Conservation (phyloP, 2,888 invertebrate species). For the Troides helena region DNA sequence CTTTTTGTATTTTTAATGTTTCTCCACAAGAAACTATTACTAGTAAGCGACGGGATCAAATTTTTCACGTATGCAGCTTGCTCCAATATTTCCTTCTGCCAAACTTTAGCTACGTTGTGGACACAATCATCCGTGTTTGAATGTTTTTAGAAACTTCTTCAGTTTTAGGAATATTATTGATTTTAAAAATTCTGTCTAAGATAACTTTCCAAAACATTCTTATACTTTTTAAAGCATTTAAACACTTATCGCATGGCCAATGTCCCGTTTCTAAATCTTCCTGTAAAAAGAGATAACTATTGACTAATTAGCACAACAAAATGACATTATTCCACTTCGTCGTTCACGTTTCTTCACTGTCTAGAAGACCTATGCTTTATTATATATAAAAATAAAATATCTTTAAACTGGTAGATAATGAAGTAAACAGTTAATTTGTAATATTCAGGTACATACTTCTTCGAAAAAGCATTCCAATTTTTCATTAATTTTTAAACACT, state of each 20-base stretch:
- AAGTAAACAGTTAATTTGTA: background rate
- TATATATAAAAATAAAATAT: too few species aligned
- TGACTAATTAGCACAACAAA: too few species aligned
- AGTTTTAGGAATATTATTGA: slow-evolving; percentile 39
- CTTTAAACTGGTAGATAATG: background rate
- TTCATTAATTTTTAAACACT: slow-evolving; percentile 55
- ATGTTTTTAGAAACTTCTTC: slow-evolving; percentile 35
- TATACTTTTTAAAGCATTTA: slow-evolving; percentile 66
- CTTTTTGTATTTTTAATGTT: slow-evolving; percentile 25
- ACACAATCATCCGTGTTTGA: slow-evolving; percentile 44
- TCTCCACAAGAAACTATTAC: slow-evolving; percentile 22
- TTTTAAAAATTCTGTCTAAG: slow-evolving; percentile 59
- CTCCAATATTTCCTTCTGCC: slow-evolving; percentile 61
- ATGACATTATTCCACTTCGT: too few species aligned
- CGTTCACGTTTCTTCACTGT: too few species aligned
- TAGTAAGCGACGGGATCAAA: slow-evolving; percentile 38
- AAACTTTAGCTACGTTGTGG: slow-evolving; percentile 51
- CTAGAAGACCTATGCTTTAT: too few species aligned
- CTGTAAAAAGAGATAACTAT: slow-evolving; percentile 37
- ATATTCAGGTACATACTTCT: slow-evolving; percentile 48
- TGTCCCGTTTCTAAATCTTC: slow-evolving; percentile 69
- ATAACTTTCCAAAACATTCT: slow-evolving; percentile 73
- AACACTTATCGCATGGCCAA: slow-evolving; percentile 71
- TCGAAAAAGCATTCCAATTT: slow-evolving; percentile 61
- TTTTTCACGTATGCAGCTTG: slow-evolving; percentile 56